Evolutionary conservation across 1,140 invertebrate species (phyloP), one percentile per base, ranked within the genome.

Genomic region (Bombyx mori): DNA sequence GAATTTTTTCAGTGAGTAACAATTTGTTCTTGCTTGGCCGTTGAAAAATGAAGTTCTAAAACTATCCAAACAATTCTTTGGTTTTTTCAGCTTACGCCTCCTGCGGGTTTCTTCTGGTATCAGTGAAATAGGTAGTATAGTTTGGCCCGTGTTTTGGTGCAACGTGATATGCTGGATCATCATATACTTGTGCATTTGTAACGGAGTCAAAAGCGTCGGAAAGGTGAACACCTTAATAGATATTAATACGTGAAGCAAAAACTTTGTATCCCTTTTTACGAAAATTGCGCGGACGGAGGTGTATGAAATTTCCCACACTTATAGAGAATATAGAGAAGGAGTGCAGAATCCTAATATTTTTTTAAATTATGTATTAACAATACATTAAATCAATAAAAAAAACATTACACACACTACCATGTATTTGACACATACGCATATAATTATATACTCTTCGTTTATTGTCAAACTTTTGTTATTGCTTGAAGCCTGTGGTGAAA

Each of bases 1-100:
- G 94, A 96, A 83, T 96, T 94, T 84, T 96, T 95, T 82, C 93
- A 94, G 94, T 96, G 89, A 92, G 91, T 90, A 7, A 18, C 12
- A 12, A 46, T 46, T 46, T 4, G 45, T n/a, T 1, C 7, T 7
- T 47, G 8, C 22, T 22, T 50, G 49, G 3, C 43, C 35, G 42
- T 42, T 52, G 51, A 7, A 50, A 50, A 50, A 4, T 12, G 22
- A n/a, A 18, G 7, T 6, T n/a, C n/a, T 18, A 12, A 18, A 12
- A 50, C 8, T 8, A 53, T 42, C 42, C 10, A 42, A 53, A 9
- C 10, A 12, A n/a, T 7, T 7, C 22, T 12, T 54, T n/a, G 10
- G 3, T 56, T 45, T 58, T 68, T 89, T 81, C 71, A 96, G 94
- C 67, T 89, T 91, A 64, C 88, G 92, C 59, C 90, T 96, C 2